Conservation (phyloP, 2,113 vertebrate genomes). For the Spilogale gracilis region DNA sequence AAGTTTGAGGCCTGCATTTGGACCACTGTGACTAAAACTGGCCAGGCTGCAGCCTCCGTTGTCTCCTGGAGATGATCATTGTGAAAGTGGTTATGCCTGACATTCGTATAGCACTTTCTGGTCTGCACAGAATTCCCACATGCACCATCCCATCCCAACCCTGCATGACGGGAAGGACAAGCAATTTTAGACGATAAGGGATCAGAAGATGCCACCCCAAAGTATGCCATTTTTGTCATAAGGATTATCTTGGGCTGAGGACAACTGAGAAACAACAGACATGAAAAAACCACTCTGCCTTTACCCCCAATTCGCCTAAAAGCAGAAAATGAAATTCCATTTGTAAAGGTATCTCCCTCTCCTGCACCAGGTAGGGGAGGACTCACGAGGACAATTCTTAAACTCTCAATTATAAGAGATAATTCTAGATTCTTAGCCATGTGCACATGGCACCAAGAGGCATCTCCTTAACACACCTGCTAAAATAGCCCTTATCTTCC, state of each 20-base stretch:
- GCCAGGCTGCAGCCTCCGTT: not conserved
- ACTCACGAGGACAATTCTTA: not conserved
- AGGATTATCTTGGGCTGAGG: not conserved
- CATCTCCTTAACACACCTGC: not conserved
- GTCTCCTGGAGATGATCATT: not conserved
- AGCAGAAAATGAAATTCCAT: not conserved
- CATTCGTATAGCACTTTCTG: not conserved
- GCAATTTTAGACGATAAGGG: not conserved
- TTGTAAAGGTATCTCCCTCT: not conserved
- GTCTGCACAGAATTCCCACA: not conserved
- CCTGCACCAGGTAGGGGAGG: not conserved
- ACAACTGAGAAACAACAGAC: not conserved
- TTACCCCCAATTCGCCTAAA: not conserved
- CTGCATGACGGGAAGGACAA: not conserved
- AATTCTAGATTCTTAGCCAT: not conserved
- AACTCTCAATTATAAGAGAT: not conserved
- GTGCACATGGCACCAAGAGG: not conserved
- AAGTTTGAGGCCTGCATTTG: not conserved
- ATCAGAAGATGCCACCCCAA: not conserved
- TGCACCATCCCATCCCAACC: not conserved
- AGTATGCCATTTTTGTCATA: not conserved
- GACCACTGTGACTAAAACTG: not conserved
- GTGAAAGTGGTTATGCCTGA: not conserved
- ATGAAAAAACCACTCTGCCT: not conserved
- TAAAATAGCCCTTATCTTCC: not conserved